Conservation (phyloP, 2,113 vertebrate species). For the Empidonax traillii region DNA sequence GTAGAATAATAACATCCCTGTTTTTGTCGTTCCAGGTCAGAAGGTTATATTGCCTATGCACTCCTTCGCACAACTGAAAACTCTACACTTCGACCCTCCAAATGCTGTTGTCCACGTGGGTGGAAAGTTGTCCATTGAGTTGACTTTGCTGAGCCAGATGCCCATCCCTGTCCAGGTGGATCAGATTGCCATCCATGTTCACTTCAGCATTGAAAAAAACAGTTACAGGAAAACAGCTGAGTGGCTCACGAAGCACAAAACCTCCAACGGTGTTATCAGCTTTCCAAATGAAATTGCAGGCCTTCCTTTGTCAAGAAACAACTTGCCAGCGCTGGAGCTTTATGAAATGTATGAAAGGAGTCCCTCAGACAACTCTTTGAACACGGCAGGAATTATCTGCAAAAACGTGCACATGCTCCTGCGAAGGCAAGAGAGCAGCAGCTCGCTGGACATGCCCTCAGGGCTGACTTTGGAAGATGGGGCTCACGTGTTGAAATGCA, state of each 20-base stretch:
- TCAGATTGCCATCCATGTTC: conserved; percentile 83
- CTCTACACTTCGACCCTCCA: conserved; percentile 84
- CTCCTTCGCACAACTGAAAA: conserved; percentile 85
- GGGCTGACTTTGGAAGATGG: conserved; percentile 82
- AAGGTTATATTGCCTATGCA: conserved; percentile 84
- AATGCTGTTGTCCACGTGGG: conserved; percentile 89
- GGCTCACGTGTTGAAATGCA: conserved; percentile 79
- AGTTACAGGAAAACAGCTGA: conserved; percentile 82
- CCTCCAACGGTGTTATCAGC: conserved; percentile 76
- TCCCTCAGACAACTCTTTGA: conserved; percentile 86
- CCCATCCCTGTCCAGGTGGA: conserved; percentile 84
- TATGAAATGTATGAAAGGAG: conserved; percentile 88
- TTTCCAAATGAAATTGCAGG: conserved; percentile 68
- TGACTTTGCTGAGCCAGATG: conserved; percentile 87
- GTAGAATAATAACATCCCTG: not conserved
- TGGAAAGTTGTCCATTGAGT: conserved; percentile 82
- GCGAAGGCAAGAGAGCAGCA: conserved; percentile 80
- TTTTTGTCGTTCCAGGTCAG: conserved; percentile 67
- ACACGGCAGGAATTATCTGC: conserved; percentile 88
- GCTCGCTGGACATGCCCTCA: conserved; percentile 75
- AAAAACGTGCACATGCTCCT: conserved; percentile 92
- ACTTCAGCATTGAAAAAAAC: conserved; percentile 87
- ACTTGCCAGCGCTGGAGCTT: conserved; percentile 79
- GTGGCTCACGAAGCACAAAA: conserved; percentile 80
- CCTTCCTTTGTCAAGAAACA: conserved; percentile 19